phyloP scores from a whole-genome alignment of 2,113 vertebrate genomes.

The Anhinga anhinga region DNA sequence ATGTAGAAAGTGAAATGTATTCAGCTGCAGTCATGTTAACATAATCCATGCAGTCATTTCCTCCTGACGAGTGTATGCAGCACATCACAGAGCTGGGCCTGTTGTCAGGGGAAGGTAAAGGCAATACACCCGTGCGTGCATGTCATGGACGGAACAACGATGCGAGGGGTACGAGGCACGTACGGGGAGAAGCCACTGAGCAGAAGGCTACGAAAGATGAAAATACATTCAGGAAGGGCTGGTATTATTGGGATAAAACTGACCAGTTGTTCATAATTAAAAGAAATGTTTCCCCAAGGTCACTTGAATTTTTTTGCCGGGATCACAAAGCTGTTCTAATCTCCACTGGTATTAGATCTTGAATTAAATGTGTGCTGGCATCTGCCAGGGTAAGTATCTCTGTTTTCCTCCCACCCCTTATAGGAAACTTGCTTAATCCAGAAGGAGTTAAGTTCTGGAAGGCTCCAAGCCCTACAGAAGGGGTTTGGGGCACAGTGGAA shows the following conservation, averaged over 20 bases:
- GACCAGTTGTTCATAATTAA: neutral
- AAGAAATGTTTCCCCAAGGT: neutral
- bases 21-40: neutral
- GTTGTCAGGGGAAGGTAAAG: neutral
- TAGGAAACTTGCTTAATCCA: neutral
- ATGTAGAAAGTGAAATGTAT: neutral
- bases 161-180: rapidly evolving
- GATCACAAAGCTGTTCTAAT: slow-evolving; percentile 40
- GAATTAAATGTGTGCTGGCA: slow-evolving; percentile 46
- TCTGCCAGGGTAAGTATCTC: slow-evolving; percentile 12
- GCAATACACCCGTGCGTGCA: neutral
- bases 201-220: neutral
- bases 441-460: neutral
- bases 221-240: neutral
- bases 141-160: neutral
- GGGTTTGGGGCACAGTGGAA: neutral
- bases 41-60: neutral
- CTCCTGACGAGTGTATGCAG: neutral
- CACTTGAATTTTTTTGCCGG: neutral
- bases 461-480: neutral
- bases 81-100: neutral
- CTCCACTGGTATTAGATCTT: slow-evolving; percentile 14
- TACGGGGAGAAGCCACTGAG: neutral
- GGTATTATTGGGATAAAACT: neutral
- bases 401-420: neutral